Evolutionary conservation across 2,888 invertebrate species (phyloP), one percentile per base, ranked within the genome.

Genomic region (Sarcophaga variegata): DNA sequence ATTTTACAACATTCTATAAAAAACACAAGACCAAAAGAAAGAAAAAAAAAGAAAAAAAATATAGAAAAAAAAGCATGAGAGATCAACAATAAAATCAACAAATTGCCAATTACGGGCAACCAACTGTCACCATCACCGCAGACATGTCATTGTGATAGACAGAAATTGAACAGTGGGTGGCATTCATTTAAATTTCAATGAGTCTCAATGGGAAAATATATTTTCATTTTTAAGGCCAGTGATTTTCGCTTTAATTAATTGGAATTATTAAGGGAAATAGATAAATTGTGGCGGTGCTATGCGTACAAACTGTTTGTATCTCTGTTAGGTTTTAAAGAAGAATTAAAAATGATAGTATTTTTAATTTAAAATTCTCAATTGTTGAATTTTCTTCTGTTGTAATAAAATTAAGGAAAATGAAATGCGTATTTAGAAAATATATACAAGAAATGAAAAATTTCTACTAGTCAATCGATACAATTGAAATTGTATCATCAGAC

Each of bases 71-170:
- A 69, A 10, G 20, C 54, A 54, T 66, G 17, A 54, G 54, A 54
- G 17, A 49, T 37, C 54, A 76, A 66, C 25, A 64, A 71, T 6
- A 27, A 81, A 67, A 66, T 71, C 47, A 66, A 71, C 71, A 64
- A 82, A 77, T 82, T 71, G 77, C 66, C 82, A 83, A 77, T 83
- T 77, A 77, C 66, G 45, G 25, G 27, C 71, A 49, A 62, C 60
- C 66, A 83, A 72, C 72, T 72, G 77, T 72, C 71, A 77, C 64
- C 66, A 66, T 72, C 66, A 83, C 71, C 77, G 27, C 77, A 77
- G 66, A 27, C 71, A 72, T 77, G 71, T 77, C 64, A 71, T 22
- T 71, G 14, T 66, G 71, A 82, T 66, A 77, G 60, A 72, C 77
- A 63, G 22, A 22, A 22, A 22, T 6, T 54, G 45, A 64, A 76